Evolutionary conservation across 2,888 invertebrate species (phyloP).

Genomic region (Lasioglossum marginatum): DNA sequence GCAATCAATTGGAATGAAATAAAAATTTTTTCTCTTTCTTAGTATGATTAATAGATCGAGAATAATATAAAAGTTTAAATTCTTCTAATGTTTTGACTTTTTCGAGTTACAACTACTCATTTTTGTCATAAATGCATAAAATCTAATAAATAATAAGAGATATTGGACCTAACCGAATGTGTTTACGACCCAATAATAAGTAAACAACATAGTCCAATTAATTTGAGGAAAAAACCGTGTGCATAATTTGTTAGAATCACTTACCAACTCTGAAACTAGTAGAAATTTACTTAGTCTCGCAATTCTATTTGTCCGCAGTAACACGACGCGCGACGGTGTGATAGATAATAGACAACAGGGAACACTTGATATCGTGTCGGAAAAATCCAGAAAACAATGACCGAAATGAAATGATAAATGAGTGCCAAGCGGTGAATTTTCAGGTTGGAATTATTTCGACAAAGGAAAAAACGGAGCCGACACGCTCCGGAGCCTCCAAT

Average conservation of each 20-base stretch:
- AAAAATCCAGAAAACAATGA: conserved; percentile 36
- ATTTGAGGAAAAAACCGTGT: background rate
- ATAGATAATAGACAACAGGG: conserved; percentile 26
- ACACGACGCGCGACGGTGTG: background rate
- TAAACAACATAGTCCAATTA: background rate
- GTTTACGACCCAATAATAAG: background rate
- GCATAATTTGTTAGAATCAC: background rate
- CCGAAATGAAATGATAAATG: conserved; percentile 50
- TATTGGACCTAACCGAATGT: background rate
- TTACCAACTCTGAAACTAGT: background rate
- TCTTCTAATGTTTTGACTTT: too few species aligned
- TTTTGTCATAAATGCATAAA: too few species aligned
- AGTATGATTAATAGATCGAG: too few species aligned
- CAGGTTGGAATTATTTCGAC: conserved; percentile 24
- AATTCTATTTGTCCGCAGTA: background rate
- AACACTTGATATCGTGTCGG: background rate
- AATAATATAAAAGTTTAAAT: too few species aligned
- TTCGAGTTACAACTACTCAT: too few species aligned
- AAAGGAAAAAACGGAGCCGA: conserved; percentile 15
- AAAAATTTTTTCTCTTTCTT: too few species aligned
- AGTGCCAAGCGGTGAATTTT: conserved; percentile 21
- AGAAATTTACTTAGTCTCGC: background rate
- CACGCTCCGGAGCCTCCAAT: conserved; percentile 9
- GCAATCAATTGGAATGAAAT: too few species aligned
- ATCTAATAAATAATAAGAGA: background rate